Evolutionary conservation across 2,797 vertebrate genomes (phyloP).

Genomic region (Thaleichthys pacificus): DNA sequence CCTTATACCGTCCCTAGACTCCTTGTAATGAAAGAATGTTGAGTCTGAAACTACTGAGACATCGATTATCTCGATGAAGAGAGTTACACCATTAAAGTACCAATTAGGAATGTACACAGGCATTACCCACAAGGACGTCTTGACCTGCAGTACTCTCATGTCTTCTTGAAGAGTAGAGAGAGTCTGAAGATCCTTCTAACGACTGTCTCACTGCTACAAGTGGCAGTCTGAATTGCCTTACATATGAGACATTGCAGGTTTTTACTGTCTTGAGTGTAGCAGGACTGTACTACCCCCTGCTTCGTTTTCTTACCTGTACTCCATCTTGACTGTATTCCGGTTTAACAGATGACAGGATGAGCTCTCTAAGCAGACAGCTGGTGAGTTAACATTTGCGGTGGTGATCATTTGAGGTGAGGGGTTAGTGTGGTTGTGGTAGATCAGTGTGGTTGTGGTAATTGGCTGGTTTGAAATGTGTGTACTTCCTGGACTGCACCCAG

Average conservation of each 20-base stretch:
- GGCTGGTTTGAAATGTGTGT: constrained; percentile 30
- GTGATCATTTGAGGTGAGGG: not conserved
- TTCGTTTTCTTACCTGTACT: not conserved
- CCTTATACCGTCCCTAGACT: not conserved
- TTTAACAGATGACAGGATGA: not conserved
- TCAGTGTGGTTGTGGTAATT: not conserved
- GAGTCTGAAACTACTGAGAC: not conserved
- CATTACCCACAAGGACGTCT: not conserved
- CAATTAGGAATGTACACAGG: constrained; percentile 2
- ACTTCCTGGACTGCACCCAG: constrained; percentile 56
- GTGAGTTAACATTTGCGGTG: not conserved
- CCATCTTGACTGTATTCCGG: not conserved
- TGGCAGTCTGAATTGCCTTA: constrained; percentile 4
- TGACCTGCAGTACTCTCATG: not conserved
- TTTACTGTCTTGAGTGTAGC: not conserved
- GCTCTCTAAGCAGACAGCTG: not conserved
- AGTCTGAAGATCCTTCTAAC: too few species aligned
- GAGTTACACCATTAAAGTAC: not conserved
- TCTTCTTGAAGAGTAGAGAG: not conserved
- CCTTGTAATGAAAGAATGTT: not conserved
- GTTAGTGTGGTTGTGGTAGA: not conserved
- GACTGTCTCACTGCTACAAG: not conserved
- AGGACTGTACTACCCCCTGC: not conserved
- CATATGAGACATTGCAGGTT: not conserved
- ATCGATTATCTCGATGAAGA: not conserved